Evolutionary conservation across 2,113 vertebrate genomes (phyloP), one percentile per base, ranked within the genome.

Genomic region (Vicugna pacos): DNA sequence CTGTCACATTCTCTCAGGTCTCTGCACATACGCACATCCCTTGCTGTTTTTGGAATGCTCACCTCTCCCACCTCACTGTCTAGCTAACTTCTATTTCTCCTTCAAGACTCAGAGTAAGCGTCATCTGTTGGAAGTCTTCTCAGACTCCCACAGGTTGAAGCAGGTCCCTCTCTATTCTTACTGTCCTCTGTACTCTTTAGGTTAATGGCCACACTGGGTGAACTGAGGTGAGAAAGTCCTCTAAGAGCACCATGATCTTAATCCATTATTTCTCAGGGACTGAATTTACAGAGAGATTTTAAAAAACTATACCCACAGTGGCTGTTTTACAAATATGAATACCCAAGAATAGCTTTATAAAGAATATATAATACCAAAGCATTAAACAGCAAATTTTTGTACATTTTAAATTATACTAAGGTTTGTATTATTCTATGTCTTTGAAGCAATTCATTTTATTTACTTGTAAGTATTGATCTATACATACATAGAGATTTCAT

Each of bases 391-490:
- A 72, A 30, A 48, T 32, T 50, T 92, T 89, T 70, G 14, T 46
- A 38, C 50, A 80, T 92, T 93, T 94, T 73, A 95, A 96, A 69
- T 92, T 80, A 79, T 60, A 20, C 8, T 35, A 69, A 95, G 15
- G 26, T 80, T 95, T 92, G 75, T 89, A 89, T 79, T 96, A 13
- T 93, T 77, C 22, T 60, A 83, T 84, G 79, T 72, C 50, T 96
- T 96, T 91, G 15, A 96, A 96, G 42, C 3, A 90, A 81, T 76
- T 96, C 30, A 77, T 91, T 94, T 92, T 87, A 85, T 83, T 97
- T 96, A 92, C 79, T 93, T 89, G 48, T 70, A 91, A 91, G 80
- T 75, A 80, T 20, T 95, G 76, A 96, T 81, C 94, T 96, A 91
- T 91, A 92, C 87, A 32, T 60, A 65, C 22, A 80, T 8, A 86